These are phyloP conservation scores for Tolmerus cingulatus DNA, from an alignment of 2,888 invertebrate species.

Conservation along the genomic window DNA sequence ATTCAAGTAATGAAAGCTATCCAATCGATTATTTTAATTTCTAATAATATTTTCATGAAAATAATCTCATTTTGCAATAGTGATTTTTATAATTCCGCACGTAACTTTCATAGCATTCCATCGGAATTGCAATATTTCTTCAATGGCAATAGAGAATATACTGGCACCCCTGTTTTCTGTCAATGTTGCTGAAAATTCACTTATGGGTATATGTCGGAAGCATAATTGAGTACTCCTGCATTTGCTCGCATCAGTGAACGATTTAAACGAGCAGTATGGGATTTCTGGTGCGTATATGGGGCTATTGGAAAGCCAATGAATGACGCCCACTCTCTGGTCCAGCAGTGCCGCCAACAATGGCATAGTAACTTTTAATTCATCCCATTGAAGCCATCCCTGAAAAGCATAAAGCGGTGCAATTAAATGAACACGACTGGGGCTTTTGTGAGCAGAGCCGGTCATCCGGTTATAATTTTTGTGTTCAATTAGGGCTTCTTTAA, in stretches of 20 bases:
- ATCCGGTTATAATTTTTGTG: slow-evolving; percentile 13
- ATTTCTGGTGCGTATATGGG: neutral
- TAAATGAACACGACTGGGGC: slow-evolving; percentile 23
- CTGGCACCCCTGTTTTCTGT: neutral
- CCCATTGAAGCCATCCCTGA: slow-evolving; percentile 1
- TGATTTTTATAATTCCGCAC: neutral
- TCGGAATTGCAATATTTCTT: neutral
- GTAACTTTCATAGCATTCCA: neutral
- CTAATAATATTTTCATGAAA: too few relatives aligned
- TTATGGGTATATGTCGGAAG: neutral
- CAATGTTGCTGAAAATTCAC: slow-evolving; percentile 21
- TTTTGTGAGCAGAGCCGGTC: neutral
- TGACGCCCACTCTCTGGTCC: neutral
- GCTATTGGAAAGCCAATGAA: neutral
- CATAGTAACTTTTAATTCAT: slow-evolving; percentile 11
- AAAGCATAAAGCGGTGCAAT: slow-evolving; percentile 6
- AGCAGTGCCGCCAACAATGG: neutral
- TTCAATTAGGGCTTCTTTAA: slow-evolving; percentile 26
- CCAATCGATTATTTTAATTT: too few relatives aligned
- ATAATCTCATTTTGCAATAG: neutral
- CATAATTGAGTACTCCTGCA: slow-evolving; percentile 23
- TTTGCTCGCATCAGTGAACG: slow-evolving; percentile 10
- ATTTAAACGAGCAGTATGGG: slow-evolving; percentile 8
- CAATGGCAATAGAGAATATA: neutral
- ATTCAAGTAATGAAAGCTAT: too few relatives aligned